Evolutionary conservation across 1,140 invertebrate species (phyloP), one percentile per base, ranked within the genome.

Genomic region (Uloborus diversus): DNA sequence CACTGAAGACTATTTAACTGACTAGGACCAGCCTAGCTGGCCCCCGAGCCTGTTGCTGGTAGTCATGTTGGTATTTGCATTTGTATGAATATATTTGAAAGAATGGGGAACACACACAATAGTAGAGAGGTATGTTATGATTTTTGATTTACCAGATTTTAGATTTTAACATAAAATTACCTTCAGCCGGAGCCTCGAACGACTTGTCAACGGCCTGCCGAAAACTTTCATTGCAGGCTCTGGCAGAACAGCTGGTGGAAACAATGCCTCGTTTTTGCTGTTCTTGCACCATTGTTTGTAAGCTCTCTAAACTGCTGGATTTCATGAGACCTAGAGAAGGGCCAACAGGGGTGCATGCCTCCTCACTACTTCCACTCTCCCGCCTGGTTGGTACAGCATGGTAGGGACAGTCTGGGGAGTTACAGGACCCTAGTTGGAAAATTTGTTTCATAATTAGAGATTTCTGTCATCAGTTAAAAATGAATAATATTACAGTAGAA

Each of bases 251-350:
- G 13, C n/a, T 33, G 89, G 89, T 84, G 89, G 88, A 70, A 88
- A 86, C 85, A 90, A 73, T 75, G 57, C 82, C 82, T 42, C 81
- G 73, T 20, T 82, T 84, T 62, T 84, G 73, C 27, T 92, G 89
- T 86, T 94, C 93, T 88, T 94, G 93, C 75, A 94, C 93, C 89
- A 94, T 93, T 3, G 93, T 95, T 87, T 95, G 94, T 51, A 96
- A 86, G 27, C 93, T 95, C 87, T 96, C 94, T 82, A 96, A 87
- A 85, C 94, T 95, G 20, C 94, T 94, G 0, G 94, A 95, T 84
- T 94, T 94, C 85, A 94, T 92, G 90, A 95, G 91, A 2, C 93
- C 93, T 17, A 95, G 86, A 30, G 92, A 91, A 0, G 92, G 93
- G 1, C 92, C 93, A 42, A 94, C 33, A 62, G 66, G 80, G n/a